Percentiles rank a stretch among this genome's conserved stretches.
Evolutionary conservation across 2,113 vertebrate genomes (phyloP).

Genomic region (Crotalus viridis): DNA sequence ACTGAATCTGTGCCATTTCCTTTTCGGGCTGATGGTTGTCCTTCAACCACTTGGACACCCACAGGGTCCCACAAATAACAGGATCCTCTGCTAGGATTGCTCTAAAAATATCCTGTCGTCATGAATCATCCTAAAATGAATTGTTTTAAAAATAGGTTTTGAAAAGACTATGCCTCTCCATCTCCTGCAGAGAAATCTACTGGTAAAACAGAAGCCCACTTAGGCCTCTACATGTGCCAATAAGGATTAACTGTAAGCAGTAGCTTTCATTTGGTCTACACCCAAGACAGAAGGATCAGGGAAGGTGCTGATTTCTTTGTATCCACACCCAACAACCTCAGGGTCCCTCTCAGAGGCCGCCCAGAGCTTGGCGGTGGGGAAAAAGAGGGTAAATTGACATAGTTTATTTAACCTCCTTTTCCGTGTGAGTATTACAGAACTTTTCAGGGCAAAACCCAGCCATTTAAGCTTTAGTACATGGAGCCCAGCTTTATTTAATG

Average conservation of each 20-base stretch:
- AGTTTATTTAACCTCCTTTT: not conserved
- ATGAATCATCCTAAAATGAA: slow-evolving; percentile 69
- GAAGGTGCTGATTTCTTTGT: slow-evolving; percentile 38
- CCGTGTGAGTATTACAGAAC: not conserved
- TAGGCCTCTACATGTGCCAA: slow-evolving; percentile 53
- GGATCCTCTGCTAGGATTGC: slow-evolving; percentile 56
- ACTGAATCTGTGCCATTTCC: slow-evolving; percentile 59
- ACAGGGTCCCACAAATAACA: slow-evolving; percentile 72
- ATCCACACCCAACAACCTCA: slow-evolving; percentile 49
- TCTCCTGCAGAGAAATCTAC: slow-evolving; percentile 52
- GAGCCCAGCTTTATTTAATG: not conserved
- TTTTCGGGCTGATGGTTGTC: slow-evolving; percentile 60
- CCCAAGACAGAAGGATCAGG: slow-evolving; percentile 55
- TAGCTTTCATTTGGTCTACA: slow-evolving; percentile 49
- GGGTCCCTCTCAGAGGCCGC: slow-evolving; percentile 31
- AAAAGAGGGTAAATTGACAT: not conserved
- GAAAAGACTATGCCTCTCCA: slow-evolving; percentile 61
- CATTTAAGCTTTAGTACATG: not conserved
- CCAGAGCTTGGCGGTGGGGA: slow-evolving; percentile 41
- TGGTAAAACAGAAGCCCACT: slow-evolving; percentile 58
- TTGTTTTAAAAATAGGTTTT: slow-evolving; percentile 76
- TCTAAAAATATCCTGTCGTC: slow-evolving; percentile 67
- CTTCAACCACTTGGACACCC: slow-evolving; percentile 69
- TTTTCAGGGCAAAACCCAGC: not conserved
- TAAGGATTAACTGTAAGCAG: slow-evolving; percentile 44